Conservation (phyloP, 2,113 vertebrate genomes). For the Cottus gobio region DNA sequence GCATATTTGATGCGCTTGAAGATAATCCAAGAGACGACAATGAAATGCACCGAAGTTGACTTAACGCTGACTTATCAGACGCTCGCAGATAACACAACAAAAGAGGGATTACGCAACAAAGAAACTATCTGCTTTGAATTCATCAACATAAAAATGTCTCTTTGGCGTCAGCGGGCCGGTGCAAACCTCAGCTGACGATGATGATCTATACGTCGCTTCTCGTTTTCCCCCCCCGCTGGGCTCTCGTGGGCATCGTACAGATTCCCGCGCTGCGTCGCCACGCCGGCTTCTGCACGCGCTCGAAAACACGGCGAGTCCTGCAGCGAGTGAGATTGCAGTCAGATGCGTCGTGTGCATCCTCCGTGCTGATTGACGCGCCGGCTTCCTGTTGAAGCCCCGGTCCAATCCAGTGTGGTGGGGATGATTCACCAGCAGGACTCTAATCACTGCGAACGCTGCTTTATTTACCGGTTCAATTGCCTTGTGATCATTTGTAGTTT, state of each 20-base stretch:
- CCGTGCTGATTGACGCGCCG: slow-evolving; percentile 40
- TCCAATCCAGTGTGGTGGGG: slow-evolving; percentile 12
- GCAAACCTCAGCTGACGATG: background rate
- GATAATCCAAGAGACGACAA: slow-evolving; percentile 9
- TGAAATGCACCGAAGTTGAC: background rate
- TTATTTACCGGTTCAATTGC: slow-evolving; percentile 27
- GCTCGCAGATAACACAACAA: no score
- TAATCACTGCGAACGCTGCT: slow-evolving; percentile 32
- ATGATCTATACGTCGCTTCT: slow-evolving; percentile 1
- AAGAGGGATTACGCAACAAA: background rate
- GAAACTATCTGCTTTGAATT: background rate
- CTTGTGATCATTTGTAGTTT: slow-evolving; percentile 12
- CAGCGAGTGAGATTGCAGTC: slow-evolving; percentile 20
- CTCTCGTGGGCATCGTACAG: slow-evolving; percentile 9
- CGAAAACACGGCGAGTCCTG: slow-evolving; percentile 12
- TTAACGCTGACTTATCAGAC: background rate
- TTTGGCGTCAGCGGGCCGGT: background rate
- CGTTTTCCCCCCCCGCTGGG: slow-evolving; percentile 5
- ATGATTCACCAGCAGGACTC: slow-evolving; percentile 32
- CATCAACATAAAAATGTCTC: background rate
- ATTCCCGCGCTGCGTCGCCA: slow-evolving; percentile 32
- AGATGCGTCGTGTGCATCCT: slow-evolving; percentile 27
- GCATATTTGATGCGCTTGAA: slow-evolving; percentile 16
- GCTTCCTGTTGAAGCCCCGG: slow-evolving; percentile 31
- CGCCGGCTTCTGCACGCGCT: slow-evolving; percentile 17